Conservation (phyloP, 1,140 invertebrate species). For the Cotesia vestalis region DNA sequence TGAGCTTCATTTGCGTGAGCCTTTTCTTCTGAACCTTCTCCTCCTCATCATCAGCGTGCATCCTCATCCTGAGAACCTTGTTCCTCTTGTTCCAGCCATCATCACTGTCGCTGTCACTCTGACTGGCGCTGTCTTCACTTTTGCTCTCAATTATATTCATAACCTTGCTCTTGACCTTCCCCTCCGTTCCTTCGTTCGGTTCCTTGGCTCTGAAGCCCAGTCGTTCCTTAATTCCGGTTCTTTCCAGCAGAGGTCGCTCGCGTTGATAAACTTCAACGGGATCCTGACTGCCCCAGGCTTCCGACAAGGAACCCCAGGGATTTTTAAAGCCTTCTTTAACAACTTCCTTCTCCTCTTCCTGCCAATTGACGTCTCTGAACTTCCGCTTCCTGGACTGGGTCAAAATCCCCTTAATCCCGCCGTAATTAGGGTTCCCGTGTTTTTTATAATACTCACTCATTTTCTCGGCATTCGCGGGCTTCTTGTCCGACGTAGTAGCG, state of each 20-base stretch:
- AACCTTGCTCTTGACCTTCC: too few relatives aligned
- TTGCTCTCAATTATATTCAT: too few relatives aligned
- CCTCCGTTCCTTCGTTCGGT: too few relatives aligned
- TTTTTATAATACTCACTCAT: constrained; percentile 73
- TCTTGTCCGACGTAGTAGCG: constrained; percentile 74
- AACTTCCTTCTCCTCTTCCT: constrained; percentile 49
- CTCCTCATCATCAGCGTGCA: constrained; percentile 89
- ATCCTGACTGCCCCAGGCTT: constrained; percentile 74
- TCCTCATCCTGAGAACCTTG: constrained; percentile 79
- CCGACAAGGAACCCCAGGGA: constrained; percentile 77
- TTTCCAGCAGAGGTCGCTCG: constrained; percentile 22
- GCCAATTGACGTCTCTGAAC: constrained; percentile 51
- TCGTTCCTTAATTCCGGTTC: constrained; percentile 55
- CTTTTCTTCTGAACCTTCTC: constrained; percentile 67
- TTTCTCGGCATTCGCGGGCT: constrained; percentile 70
- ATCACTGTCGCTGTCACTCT: constrained; percentile 65
- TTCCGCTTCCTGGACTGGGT: constrained; percentile 39
- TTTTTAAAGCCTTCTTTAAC: constrained; percentile 68
- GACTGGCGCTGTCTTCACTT: constrained; percentile 43
- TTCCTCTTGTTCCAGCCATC: constrained; percentile 69
- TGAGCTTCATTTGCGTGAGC: constrained; percentile 41
- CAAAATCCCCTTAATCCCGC: constrained; percentile 58
- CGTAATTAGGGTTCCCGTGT: constrained; percentile 73
- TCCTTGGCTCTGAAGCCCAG: constrained; percentile 53
- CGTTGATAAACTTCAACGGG: constrained; percentile 63